Percentiles rank a stretch among this genome's conserved stretches.
Evolutionary conservation across 2,113 vertebrate species (phyloP).

Genomic region (Tragulus kanchil): DNA sequence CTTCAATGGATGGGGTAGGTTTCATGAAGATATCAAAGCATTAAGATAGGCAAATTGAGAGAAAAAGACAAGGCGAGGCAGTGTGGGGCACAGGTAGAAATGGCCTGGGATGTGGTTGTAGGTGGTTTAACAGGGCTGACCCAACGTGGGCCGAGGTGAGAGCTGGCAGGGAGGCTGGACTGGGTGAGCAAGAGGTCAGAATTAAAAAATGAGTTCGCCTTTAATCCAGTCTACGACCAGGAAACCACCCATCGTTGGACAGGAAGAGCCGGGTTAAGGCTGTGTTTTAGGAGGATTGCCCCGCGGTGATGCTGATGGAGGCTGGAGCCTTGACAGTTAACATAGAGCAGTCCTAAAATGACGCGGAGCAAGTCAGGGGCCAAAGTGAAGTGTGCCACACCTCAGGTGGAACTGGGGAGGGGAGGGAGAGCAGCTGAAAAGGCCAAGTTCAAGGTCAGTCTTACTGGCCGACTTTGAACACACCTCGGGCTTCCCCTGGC

Average conservation of each 20-base stretch:
- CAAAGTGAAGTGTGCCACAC: neutral
- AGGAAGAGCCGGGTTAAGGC: neutral
- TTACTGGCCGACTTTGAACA: neutral
- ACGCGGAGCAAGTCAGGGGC: neutral
- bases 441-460: neutral
- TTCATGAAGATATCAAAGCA: neutral
- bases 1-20: neutral
- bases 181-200: neutral
- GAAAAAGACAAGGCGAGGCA: neutral
- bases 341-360: neutral
- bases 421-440: neutral
- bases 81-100: neutral
- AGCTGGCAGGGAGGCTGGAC: neutral
- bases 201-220: neutral
- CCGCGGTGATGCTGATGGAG: neutral
- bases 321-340: neutral
- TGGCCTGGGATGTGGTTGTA: neutral
- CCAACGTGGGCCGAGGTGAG: neutral
- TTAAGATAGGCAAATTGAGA: neutral
- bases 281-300: slow-evolving; percentile 23
- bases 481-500: neutral
- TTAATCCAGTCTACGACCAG: neutral
- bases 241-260: neutral
- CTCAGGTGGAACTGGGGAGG: fast-evolving
- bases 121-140: neutral